Conservation (phyloP, 1,140 invertebrate species). For the Centruroides sculpturatus region DNA sequence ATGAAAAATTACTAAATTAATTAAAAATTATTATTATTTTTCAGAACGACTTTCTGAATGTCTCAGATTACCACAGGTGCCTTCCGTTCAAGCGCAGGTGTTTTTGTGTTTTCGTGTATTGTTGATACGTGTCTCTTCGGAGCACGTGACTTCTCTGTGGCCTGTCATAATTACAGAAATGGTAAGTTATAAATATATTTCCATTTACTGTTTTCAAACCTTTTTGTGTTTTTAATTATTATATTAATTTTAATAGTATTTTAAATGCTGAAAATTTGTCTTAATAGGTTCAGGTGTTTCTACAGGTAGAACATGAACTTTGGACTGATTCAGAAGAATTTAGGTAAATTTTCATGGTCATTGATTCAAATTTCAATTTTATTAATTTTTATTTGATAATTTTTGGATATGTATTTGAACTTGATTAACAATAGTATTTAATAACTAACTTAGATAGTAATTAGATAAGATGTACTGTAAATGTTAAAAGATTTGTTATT, state of each 20-base stretch:
- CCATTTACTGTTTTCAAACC: neutral
- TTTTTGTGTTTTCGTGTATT: constrained; percentile 84
- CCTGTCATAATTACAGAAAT: constrained; percentile 87
- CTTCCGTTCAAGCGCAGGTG: constrained; percentile 71
- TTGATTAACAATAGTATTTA: no score
- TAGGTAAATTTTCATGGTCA: constrained; percentile 36
- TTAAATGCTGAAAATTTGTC: neutral
- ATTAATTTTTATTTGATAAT: no score
- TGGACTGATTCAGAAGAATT: constrained; percentile 61
- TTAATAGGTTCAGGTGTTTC: constrained; percentile 61
- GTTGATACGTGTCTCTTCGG: constrained; percentile 67
- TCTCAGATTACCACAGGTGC: constrained; percentile 60
- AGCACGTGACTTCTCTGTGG: constrained; percentile 80
- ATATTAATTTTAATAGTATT: neutral
- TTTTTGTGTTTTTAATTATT: neutral
- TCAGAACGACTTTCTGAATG: constrained; percentile 75
- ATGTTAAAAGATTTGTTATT: no score
- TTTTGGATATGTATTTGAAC: no score
- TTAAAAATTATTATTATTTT: constrained; percentile 12
- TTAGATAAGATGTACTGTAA: no score
- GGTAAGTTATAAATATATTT: constrained; percentile 26
- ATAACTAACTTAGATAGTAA: no score
- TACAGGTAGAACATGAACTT: constrained; percentile 79
- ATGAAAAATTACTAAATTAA: no score
- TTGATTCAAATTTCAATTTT: no score